phyloP scores from a whole-genome alignment of 2,113 vertebrate genomes.

The Pycnonotus jocosus region DNA sequence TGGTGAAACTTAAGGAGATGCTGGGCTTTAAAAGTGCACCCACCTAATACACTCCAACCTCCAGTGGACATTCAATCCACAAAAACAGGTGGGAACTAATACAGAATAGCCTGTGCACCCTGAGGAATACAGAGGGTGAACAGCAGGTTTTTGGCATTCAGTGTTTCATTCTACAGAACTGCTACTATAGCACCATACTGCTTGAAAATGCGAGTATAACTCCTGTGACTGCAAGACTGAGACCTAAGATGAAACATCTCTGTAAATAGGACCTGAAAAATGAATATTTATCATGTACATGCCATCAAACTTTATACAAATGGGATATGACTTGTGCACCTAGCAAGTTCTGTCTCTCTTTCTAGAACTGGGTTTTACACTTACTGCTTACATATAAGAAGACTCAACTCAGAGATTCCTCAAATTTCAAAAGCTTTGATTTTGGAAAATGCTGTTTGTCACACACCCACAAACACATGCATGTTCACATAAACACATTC shows the following conservation, averaged over 20 bases:
- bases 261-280: neutral
- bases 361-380: neutral
- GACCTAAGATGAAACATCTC: neutral
- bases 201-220: neutral
- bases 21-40: neutral
- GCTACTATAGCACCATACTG: neutral
- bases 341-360: neutral
- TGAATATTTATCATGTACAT: neutral
- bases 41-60: neutral
- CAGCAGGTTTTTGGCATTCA: neutral
- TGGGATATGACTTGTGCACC: neutral
- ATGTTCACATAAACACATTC: neutral
- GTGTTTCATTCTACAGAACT: neutral
- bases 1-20: neutral
- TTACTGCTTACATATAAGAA: neutral
- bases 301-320: neutral
- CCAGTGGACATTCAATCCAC: neutral
- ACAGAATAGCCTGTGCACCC: neutral
- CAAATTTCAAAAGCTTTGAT: neutral
- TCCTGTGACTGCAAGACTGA: neutral
- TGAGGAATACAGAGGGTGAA: neutral
- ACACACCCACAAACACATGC: neutral
- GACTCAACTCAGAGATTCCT: neutral
- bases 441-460: neutral
- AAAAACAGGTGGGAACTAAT: neutral